phyloP scores from a whole-genome alignment of 2,797 vertebrate genomes.

The Parauchenoglanis punctatus region DNA sequence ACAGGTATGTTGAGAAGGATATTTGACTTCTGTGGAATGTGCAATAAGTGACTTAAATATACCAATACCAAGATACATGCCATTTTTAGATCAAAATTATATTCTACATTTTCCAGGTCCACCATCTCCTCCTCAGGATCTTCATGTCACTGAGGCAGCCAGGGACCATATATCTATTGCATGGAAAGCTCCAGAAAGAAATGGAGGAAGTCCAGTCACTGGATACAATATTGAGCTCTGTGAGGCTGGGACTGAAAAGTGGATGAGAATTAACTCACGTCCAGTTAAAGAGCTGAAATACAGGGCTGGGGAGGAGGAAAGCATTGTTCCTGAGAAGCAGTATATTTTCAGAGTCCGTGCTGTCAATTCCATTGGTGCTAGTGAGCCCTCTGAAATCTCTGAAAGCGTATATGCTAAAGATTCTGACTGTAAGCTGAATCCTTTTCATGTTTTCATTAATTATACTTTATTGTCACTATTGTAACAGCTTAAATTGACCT shows the following conservation, averaged over 20 bases:
- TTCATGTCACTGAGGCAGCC: slow-evolving; percentile 90
- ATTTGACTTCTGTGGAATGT: background rate
- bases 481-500: background rate
- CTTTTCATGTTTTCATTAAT: background rate
- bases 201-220: slow-evolving; percentile 88
- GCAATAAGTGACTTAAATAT: background rate
- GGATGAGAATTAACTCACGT: slow-evolving; percentile 98
- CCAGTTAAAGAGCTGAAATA: slow-evolving; percentile 95
- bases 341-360: slow-evolving; percentile 93
- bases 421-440: slow-evolving; percentile 84
- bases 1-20: slow-evolving; percentile 76
- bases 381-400: slow-evolving; percentile 96
- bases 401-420: slow-evolving; percentile 95
- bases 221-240: slow-evolving; percentile 97
- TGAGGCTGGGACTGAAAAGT: slow-evolving; percentile 93
- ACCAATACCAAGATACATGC: background rate
- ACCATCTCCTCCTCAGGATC: slow-evolving; percentile 90
- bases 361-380: slow-evolving; percentile 88
- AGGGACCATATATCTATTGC: slow-evolving; percentile 88
- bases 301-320: slow-evolving; percentile 83
- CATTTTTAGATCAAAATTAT: background rate
- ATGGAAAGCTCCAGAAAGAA: slow-evolving; percentile 92
- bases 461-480: background rate
- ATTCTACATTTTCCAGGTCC: slow-evolving; percentile 72
- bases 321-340: slow-evolving; percentile 91